Base-by-base conservation (phyloP, 2,797 vertebrate species). In the Okamejei kenojei region DNA sequence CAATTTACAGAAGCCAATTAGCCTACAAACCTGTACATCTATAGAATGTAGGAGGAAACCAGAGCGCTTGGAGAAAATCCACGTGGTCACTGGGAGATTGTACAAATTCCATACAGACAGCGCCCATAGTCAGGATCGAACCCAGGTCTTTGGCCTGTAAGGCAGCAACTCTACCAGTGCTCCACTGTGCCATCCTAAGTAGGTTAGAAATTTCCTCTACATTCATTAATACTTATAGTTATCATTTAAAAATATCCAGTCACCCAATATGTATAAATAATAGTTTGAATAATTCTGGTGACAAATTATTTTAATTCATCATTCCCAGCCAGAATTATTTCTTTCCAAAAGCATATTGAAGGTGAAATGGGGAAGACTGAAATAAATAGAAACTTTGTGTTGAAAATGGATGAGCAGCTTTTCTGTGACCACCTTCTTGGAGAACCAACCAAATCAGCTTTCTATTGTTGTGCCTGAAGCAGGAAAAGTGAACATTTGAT, bases 281-380 rank as follows among this genome's bases (percentile, higher is more conserved):
- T 7, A 2, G 63, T 71, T 38, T 32, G 35, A 90, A 19, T 90
- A 90, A 90, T 26, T 90, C 88, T 32, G 32, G 68, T 17, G 68
- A 90, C 32, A 45, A 90, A 90, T 90, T 73, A 90, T 17, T 73
- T 90, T 26, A 90, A 65, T 73, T 90, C 35, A 90, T 38, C 9
- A 21, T 71, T 73, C 35, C 21, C n/a, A 90, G 23, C 68, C 35
- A 45, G 65, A 68, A 90, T 90, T 35, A 90, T 90, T 90, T 45
- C 19, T 35, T 5, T 45, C 17, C 8, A 29, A 90, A 90, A 71
- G 26, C 65, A 90, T 32, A 38, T 45, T 90, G 88, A 38, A 32
- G 63, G 19, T 38, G 38, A 45, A 10, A 71, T 35, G 26, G 29
- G 77, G 9, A 9, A 19, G 88, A 45, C 19, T 38, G 54, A n/a